Evolutionary conservation across 1,140 invertebrate species (phyloP).

Genomic region (Drosophila arizonae): DNA sequence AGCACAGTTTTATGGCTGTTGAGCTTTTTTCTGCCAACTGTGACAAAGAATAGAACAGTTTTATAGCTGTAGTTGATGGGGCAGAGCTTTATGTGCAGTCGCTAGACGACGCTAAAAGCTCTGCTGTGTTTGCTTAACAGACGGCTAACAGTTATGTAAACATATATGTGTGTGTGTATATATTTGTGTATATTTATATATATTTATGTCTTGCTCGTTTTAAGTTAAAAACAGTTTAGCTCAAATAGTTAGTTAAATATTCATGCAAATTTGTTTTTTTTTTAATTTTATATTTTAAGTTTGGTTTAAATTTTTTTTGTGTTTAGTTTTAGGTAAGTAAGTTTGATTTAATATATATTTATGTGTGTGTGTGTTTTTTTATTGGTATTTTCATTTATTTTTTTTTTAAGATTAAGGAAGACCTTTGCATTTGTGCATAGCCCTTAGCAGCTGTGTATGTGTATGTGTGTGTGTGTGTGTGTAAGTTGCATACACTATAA

Average conservation of each 20-base stretch:
- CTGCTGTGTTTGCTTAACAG: slow-evolving; percentile 21
- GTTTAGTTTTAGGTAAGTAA: slow-evolving; percentile 16
- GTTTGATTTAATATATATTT: slow-evolving; percentile 3
- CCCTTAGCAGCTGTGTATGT: slow-evolving; percentile 46
- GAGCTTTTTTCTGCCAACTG: not conserved
- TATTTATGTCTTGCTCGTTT: slow-evolving; percentile 1
- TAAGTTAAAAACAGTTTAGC: slow-evolving; percentile 11
- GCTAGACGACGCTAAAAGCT: slow-evolving; percentile 62
- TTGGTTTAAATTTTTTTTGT: slow-evolving; percentile 14
- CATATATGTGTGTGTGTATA: not conserved
- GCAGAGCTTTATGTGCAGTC: slow-evolving; percentile 61
- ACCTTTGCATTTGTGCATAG: slow-evolving; percentile 58
- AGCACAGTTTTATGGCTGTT: not conserved
- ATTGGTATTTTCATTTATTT: slow-evolving; percentile 12
- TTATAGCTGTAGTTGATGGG: slow-evolving; percentile 11
- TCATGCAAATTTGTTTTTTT: slow-evolving; percentile 21
- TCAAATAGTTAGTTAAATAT: slow-evolving; percentile 26
- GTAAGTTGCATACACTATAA: slow-evolving; percentile 32
- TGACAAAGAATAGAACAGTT: not conserved
- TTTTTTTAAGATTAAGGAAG: slow-evolving; percentile 62
- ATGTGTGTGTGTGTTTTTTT: not conserved
- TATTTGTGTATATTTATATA: too few species aligned
- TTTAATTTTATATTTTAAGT: slow-evolving; percentile 11
- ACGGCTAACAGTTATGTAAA: slow-evolving; percentile 28
- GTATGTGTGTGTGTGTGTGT: slow-evolving; percentile 18